A percentile compares a stretch with the other conserved stretches of the same genome.
These are phyloP conservation scores for Fragum whitleyi DNA, from an alignment of 2,888 invertebrate species.

Conservation along the genomic window DNA sequence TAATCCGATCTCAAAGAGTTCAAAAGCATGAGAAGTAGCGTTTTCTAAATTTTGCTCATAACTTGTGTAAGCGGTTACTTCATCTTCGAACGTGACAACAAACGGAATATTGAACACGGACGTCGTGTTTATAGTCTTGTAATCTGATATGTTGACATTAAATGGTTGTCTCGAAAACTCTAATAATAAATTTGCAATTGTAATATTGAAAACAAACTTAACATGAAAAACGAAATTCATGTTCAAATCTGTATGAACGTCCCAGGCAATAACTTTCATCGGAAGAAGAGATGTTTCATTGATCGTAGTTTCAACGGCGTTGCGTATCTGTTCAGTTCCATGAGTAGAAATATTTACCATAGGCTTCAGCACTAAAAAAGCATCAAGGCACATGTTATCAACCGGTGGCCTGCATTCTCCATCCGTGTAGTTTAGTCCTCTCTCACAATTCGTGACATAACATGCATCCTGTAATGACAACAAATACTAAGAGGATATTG, in stretches of 20 bases:
- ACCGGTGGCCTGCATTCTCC: not conserved
- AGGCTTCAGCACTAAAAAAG: not conserved
- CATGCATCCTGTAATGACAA: conserved; percentile 9
- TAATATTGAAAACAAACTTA: not conserved
- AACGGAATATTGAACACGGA: too few species aligned
- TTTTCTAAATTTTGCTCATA: too few species aligned
- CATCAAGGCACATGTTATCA: not conserved
- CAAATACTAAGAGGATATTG: too few species aligned
- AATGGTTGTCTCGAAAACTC: not conserved
- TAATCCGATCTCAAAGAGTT: too few species aligned
- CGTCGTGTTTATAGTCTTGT: too few species aligned
- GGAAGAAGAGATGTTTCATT: not conserved
- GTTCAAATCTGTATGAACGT: not conserved
- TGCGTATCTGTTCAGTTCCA: not conserved
- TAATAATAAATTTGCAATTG: not conserved
- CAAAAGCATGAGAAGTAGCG: too few species aligned
- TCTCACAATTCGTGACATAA: not conserved
- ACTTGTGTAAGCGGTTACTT: too few species aligned
- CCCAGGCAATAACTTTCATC: not conserved
- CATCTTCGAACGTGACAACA: too few species aligned
- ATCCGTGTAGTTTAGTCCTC: not conserved
- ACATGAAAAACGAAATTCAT: conserved; percentile 5
- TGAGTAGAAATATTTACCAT: not conserved
- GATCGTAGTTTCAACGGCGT: not conserved
- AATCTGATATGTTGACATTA: not conserved